Percentiles rank a stretch among this genome's conserved stretches.
Conservation (phyloP, 2,797 vertebrate species). For the Semaprochilodus insignis region DNA sequence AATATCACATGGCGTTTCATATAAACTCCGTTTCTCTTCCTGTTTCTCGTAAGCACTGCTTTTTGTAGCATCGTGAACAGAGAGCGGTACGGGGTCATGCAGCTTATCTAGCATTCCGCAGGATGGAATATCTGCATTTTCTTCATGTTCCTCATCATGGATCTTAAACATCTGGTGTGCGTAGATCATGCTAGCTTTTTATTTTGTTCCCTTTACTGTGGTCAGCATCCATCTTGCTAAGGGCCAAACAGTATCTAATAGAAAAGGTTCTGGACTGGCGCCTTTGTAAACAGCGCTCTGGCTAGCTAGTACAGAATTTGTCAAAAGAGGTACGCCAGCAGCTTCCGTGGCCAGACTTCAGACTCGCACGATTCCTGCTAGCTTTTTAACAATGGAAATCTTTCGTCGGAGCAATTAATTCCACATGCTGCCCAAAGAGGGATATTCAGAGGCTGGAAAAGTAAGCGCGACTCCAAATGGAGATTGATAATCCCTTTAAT, state of each 20-base stretch:
- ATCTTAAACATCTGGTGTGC: constrained; percentile 33
- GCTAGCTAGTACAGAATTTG: background rate
- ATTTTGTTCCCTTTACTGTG: background rate
- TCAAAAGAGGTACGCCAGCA: constrained; percentile 21
- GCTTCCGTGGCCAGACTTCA: constrained; percentile 22
- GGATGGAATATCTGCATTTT: background rate
- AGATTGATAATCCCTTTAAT: background rate
- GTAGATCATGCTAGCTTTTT: constrained; percentile 4
- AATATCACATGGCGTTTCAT: too few species aligned
- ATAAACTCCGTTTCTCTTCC: background rate
- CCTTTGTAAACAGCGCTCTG: constrained; percentile 40
- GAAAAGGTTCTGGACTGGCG: constrained; percentile 19
- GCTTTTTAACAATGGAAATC: background rate
- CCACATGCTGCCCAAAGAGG: background rate
- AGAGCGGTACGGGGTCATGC: background rate
- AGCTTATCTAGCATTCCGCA: background rate
- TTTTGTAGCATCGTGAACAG: background rate
- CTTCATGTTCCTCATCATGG: background rate
- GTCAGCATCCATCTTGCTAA: constrained; percentile 7
- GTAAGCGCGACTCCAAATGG: background rate
- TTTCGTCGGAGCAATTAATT: constrained; percentile 6
- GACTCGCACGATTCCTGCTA: background rate
- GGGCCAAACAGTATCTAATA: constrained; percentile 30
- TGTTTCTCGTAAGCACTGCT: background rate
- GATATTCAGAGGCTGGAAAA: background rate